A percentile compares a stretch with the other conserved stretches of the same genome.
Conservation (phyloP, 2,797 vertebrate genomes). For the Eidolon dupreanum region DNA sequence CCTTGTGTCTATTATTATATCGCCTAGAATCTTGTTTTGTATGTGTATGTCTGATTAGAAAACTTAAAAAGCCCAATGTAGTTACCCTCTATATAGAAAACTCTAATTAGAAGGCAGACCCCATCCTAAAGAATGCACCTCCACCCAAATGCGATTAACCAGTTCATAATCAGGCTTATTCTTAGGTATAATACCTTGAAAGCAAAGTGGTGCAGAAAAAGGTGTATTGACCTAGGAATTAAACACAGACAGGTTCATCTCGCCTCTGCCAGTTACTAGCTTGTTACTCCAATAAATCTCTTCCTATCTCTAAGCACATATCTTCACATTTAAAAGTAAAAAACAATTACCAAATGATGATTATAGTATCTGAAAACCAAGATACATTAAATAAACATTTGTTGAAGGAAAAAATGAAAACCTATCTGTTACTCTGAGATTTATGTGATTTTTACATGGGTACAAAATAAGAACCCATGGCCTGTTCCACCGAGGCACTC, state of each 20-base stretch:
- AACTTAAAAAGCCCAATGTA: neutral
- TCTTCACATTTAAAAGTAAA: slow-evolving; percentile 24
- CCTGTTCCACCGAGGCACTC: neutral
- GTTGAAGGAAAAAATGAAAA: neutral
- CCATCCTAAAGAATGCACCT: neutral
- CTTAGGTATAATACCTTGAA: neutral
- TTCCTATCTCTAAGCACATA: neutral
- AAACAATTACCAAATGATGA: neutral
- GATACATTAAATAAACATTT: neutral
- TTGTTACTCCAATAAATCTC: neutral
- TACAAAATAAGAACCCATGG: neutral
- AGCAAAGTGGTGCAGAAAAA: neutral
- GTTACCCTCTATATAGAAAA: neutral
- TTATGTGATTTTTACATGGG: neutral
- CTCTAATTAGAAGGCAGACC: neutral
- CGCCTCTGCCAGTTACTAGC: neutral
- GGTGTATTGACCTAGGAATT: neutral
- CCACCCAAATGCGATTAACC: neutral
- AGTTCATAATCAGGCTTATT: neutral
- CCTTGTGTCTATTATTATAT: neutral
- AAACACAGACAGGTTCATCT: neutral
- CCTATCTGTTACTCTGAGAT: neutral
- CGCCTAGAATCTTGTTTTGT: neutral
- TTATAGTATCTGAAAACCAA: neutral
- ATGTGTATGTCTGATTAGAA: neutral